Conservation (phyloP, 1,140 invertebrate genomes). For the Lysiphlebus fabarum region DNA sequence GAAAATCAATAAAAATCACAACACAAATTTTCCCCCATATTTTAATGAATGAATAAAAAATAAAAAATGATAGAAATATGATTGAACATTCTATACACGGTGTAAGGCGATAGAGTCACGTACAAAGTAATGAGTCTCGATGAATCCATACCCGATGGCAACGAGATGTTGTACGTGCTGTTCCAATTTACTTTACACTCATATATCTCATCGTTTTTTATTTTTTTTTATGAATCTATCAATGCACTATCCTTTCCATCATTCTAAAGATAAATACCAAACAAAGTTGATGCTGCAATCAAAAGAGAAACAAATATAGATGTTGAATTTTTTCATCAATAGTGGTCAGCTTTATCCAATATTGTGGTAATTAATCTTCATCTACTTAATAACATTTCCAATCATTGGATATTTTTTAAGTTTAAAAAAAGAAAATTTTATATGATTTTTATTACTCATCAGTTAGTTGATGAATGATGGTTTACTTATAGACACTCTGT, state of each 20-base stretch:
- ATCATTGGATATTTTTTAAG: constrained; percentile 30
- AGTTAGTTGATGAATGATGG: neutral
- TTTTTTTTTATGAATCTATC: neutral
- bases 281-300: neutral
- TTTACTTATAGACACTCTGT: no score
- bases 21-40: no score
- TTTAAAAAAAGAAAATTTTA: neutral
- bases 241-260: constrained; percentile 1
- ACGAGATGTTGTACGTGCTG: constrained; percentile 21
- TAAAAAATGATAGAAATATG: constrained; percentile 16
- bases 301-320: neutral
- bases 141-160: constrained; percentile 21
- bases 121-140: constrained; percentile 21
- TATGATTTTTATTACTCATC: neutral
- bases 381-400: constrained; percentile 53
- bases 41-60: constrained; percentile 1
- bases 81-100: constrained; percentile 17
- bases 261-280: neutral
- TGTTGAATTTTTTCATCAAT: constrained; percentile 8
- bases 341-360: constrained; percentile 34
- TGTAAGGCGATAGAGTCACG: constrained; percentile 22
- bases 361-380: constrained; percentile 52
- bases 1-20: neutral
- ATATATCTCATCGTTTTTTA: neutral
- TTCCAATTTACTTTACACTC: constrained; percentile 24